Evolutionary conservation across 2,797 vertebrate species (phyloP).

Genomic region (Taeniopygia guttata): DNA sequence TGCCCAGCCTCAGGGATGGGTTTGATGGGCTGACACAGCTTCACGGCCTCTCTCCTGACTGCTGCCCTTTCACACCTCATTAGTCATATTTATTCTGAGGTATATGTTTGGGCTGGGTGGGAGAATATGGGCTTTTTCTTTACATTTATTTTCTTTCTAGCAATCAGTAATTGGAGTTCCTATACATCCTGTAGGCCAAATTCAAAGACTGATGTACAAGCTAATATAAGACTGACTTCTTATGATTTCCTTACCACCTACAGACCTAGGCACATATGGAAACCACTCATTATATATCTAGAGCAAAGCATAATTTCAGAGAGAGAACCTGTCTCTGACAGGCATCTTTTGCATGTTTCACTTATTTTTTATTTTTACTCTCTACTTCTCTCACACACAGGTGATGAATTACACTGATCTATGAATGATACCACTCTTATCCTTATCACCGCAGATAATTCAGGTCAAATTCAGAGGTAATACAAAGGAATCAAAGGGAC

Average conservation of each 20-base stretch:
- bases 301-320: not conserved
- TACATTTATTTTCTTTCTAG: not conserved
- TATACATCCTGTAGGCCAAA: not conserved
- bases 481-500: not conserved
- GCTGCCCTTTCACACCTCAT: slow-evolving; percentile 32
- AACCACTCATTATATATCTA: not conserved
- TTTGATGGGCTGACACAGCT: not conserved
- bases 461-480: not conserved
- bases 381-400: not conserved
- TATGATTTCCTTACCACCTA: not conserved
- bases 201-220: not conserved
- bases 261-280: not conserved
- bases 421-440: not conserved
- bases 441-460: not conserved
- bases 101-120: not conserved
- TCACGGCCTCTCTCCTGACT: slow-evolving; percentile 5
- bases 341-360: not conserved
- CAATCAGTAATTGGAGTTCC: not conserved
- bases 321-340: not conserved
- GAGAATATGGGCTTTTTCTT: not conserved
- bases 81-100: slow-evolving; percentile 36
- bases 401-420: not conserved
- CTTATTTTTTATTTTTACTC: not conserved
- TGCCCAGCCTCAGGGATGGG: not conserved
- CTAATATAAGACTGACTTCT: not conserved